Percentiles rank a stretch among this genome's conserved stretches.
Conservation (phyloP, 2,113 vertebrate genomes). For the human region DNA sequence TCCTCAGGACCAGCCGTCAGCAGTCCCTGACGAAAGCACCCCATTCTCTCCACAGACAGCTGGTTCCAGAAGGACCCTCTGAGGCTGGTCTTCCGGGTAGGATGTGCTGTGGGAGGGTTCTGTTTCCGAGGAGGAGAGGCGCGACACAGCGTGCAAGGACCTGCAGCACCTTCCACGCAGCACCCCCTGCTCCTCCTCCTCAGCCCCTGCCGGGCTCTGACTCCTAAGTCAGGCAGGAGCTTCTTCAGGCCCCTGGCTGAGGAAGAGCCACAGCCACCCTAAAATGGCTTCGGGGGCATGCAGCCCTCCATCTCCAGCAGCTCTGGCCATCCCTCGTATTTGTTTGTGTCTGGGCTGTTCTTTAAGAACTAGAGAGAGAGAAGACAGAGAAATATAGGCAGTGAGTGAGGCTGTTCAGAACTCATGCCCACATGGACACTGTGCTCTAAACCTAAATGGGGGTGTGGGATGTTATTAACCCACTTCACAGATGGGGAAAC, state of each 20-base stretch:
- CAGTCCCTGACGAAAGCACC: neutral
- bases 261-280: neutral
- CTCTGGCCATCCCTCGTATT: slow-evolving; percentile 91
- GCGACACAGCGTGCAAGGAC: rapidly evolving
- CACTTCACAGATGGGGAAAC: neutral
- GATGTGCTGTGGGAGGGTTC: rapidly evolving
- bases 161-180: rapidly evolving
- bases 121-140: neutral
- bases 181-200: neutral
- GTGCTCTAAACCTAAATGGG: neutral
- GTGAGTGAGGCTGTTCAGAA: neutral
- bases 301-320: slow-evolving; percentile 89
- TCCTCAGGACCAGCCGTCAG: rapidly evolving
- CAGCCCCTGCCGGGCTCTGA: neutral
- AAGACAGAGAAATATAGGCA: neutral
- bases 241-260: neutral
- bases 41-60: neutral
- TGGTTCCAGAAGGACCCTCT: rapidly evolving
- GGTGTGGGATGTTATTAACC: neutral
- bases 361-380: slow-evolving; percentile 82
- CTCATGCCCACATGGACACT: rapidly evolving
- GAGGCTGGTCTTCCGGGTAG: rapidly evolving
- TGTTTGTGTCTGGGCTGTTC: slow-evolving; percentile 83
- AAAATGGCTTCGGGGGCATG: slow-evolving; percentile 81
- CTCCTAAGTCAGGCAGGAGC: neutral